Evolutionary conservation across 2,888 invertebrate genomes (phyloP).

Genomic region (Caenorhabditis sp.): DNA sequence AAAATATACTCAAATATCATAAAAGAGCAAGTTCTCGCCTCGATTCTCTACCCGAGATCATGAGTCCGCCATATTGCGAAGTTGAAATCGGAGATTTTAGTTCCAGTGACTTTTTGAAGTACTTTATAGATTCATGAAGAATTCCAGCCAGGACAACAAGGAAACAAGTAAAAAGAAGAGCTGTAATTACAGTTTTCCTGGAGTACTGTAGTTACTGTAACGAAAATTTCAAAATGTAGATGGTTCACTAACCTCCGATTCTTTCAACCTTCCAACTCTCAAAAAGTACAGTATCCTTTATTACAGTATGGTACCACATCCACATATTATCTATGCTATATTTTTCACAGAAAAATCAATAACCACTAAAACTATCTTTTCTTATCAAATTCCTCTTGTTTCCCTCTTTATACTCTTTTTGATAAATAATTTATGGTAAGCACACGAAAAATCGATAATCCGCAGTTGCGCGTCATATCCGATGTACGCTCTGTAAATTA

Average conservation of each 20-base stretch:
- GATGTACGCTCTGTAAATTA: background rate
- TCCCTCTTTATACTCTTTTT: background rate
- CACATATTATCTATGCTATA: too few relatives aligned
- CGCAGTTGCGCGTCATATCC: constrained; percentile 12
- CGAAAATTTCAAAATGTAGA: too few relatives aligned
- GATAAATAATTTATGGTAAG: background rate
- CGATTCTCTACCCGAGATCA: background rate
- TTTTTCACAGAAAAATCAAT: background rate
- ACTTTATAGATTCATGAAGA: background rate
- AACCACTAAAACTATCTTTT: background rate
- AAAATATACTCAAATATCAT: background rate
- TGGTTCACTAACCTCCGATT: background rate
- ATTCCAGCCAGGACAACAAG: background rate
- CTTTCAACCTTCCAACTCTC: background rate
- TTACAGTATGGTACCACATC: background rate
- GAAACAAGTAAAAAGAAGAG: background rate
- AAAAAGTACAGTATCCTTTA: background rate
- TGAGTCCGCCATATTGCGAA: background rate
- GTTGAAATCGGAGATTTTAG: background rate
- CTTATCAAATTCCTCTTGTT: background rate
- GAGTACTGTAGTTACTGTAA: background rate
- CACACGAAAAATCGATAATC: background rate
- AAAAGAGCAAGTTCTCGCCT: background rate
- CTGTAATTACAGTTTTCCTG: background rate
- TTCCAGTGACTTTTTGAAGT: background rate